Evolutionary conservation across 2,797 vertebrate species (phyloP).

Genomic region (Graptemys geographica): DNA sequence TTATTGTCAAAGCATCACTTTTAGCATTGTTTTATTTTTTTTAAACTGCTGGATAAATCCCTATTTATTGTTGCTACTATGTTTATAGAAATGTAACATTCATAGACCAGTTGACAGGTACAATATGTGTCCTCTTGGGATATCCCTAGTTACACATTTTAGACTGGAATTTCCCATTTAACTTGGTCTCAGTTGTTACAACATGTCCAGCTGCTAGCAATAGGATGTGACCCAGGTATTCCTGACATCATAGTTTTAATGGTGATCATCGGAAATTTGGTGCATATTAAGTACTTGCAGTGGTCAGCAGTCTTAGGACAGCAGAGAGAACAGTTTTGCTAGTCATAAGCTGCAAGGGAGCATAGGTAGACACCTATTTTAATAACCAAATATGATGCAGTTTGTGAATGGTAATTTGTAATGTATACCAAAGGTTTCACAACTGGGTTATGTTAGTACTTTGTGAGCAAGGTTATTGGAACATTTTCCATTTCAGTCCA

Average conservation of each 20-base stretch:
- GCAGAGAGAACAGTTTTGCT: neutral
- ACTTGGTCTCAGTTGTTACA: neutral
- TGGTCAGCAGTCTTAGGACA: slow-evolving; percentile 1
- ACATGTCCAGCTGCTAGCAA: neutral
- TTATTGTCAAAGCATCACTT: slow-evolving; percentile 14
- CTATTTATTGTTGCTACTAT: slow-evolving; percentile 10
- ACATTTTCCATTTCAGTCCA: neutral
- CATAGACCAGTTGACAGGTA: neutral
- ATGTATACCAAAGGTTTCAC: neutral
- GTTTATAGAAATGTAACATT: neutral
- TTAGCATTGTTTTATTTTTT: neutral
- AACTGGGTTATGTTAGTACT: neutral
- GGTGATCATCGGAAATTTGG: neutral
- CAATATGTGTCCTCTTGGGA: neutral
- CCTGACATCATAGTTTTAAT: neutral
- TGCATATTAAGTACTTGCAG: neutral
- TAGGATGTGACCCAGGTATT: slow-evolving; percentile 7
- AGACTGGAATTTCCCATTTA: neutral
- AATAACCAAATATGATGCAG: neutral
- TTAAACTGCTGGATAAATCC: neutral
- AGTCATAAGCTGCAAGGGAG: neutral
- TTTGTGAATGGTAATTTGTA: neutral
- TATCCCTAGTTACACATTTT: neutral
- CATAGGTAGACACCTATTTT: neutral
- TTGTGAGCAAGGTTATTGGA: neutral